Percentiles rank a stretch among this genome's conserved stretches.
Evolutionary conservation across 2,888 invertebrate genomes (phyloP).

Genomic region (Caenorhabditis sp.): DNA sequence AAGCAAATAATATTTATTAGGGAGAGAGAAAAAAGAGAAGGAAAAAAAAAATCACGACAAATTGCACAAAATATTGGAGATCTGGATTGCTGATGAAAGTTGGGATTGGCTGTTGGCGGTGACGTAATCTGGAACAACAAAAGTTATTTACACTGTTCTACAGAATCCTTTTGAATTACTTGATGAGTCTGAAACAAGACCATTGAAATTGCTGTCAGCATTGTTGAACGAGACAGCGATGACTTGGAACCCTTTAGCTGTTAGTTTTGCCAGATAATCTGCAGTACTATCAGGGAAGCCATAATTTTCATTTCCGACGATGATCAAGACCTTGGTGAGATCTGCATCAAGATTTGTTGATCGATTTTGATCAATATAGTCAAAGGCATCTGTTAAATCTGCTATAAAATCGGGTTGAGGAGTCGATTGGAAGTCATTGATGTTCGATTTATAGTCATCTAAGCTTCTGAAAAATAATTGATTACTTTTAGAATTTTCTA

Average conservation of each 20-base stretch:
- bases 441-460: slow-evolving; percentile 12
- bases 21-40: not conserved
- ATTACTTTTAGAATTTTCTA: too few relatives aligned
- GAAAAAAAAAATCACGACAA: slow-evolving; percentile 11
- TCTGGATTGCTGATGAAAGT: slow-evolving; percentile 20
- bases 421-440: slow-evolving; percentile 3
- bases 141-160: slow-evolving; percentile 11
- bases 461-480: slow-evolving; percentile 17
- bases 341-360: slow-evolving; percentile 7
- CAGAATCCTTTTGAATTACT: not conserved
- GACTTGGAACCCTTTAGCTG: slow-evolving; percentile 6
- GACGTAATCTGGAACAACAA: slow-evolving; percentile 14
- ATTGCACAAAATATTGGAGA: slow-evolving; percentile 30
- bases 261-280: not conserved
- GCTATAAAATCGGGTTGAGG: too few relatives aligned
- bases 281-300: not conserved
- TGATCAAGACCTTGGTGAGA: slow-evolving; percentile 14
- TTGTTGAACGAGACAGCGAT: not conserved
- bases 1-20: not conserved
- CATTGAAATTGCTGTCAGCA: slow-evolving; percentile 1
- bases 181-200: slow-evolving; percentile 11
- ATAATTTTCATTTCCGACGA: slow-evolving; percentile 14
- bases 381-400: not conserved
- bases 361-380: slow-evolving; percentile 24
- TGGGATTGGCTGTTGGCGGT: slow-evolving; percentile 11